Evolutionary conservation across 1,140 invertebrate genomes (phyloP).

Genomic region (Leptinotarsa lineolata): DNA sequence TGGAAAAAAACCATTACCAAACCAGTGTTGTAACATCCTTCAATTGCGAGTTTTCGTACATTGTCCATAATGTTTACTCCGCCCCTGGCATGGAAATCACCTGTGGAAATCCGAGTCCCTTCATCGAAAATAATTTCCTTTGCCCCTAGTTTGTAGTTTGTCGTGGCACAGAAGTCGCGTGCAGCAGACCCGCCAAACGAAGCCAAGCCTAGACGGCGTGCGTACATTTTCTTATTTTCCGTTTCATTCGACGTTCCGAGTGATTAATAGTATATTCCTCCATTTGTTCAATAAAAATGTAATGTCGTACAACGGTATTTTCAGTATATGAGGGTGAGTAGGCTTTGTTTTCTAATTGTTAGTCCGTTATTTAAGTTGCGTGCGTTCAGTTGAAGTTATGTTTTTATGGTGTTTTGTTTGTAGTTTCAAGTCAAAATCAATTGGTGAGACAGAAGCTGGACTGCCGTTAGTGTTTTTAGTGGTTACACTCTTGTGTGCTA

Average conservation of each 20-base stretch:
- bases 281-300: not conserved
- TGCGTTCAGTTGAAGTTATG: not conserved
- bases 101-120: constrained; percentile 10
- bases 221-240: not conserved
- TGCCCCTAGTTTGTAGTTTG: not conserved
- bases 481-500: too few relatives aligned
- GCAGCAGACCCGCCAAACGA: constrained; percentile 3
- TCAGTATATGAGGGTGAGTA: constrained; percentile 20
- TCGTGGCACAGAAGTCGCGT: constrained; percentile 3
- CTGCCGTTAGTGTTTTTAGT: too few relatives aligned
- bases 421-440: too few relatives aligned
- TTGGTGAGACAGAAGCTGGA: too few relatives aligned
- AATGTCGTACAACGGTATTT: not conserved
- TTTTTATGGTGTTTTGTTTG: not conserved
- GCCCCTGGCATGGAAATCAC: constrained; percentile 7
- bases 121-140: constrained; percentile 18
- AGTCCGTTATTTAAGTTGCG: not conserved
- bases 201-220: not conserved
- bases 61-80: not conserved
- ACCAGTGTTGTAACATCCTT: too few relatives aligned
- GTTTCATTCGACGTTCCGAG: not conserved
- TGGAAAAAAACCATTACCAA: too few relatives aligned
- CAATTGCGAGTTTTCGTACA: too few relatives aligned
- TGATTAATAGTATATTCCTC: constrained; percentile 1
- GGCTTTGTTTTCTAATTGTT: not conserved